Base-by-base conservation (phyloP, 2,797 vertebrate genomes). In the Lithobates sylvaticus region DNA sequence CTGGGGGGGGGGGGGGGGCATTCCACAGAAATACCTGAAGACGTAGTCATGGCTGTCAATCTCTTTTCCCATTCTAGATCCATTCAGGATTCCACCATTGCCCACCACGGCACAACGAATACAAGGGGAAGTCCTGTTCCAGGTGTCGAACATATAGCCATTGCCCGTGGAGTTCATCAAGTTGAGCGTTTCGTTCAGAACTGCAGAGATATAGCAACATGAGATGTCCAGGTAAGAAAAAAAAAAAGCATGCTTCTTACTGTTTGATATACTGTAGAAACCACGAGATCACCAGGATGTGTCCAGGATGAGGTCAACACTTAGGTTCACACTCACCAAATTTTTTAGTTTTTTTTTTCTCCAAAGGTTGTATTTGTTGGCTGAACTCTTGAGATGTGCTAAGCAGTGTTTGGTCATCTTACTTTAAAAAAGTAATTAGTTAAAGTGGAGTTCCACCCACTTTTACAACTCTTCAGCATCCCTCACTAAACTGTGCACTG, bases 21-120 rank as follows among this genome's bases (percentile, higher is more conserved):
- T 54, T 13, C 16, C 15, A 18, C 9, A 58, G 3, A 15, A 70
- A 34, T 87, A 96, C 96, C 96, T 95, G 92, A 97, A 96, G 39
- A 97, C 92, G 2, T 96, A 96, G 89, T 96, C 91, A 3, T 96
- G 96, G 0, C 74, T 0, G 86, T 97, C 95, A 2, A 97, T 97
- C 90, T 96, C 94, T 13, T 23, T 10, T n/a, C 96, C 96, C 88
- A 91, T 94, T 29, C 84, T 70, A 0, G 96, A 96, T 3, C 88
- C 90, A 8, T 91, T 95, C 81, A 97, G 90, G 4, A 97, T 96
- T 2, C 96, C 96, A 0, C 94, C 95, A 13, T 96, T 96, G 1
- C 96, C 96, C 12, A 97, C 93, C 78, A 96, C 95, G 0, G 96
- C 96, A 61, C 96, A 97, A 69, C 88, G 93, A 81, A 91, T 89